Evolutionary conservation across 2,113 vertebrate species (phyloP), one percentile per base, ranked within the genome.

Genomic region (Balaeniceps rex): DNA sequence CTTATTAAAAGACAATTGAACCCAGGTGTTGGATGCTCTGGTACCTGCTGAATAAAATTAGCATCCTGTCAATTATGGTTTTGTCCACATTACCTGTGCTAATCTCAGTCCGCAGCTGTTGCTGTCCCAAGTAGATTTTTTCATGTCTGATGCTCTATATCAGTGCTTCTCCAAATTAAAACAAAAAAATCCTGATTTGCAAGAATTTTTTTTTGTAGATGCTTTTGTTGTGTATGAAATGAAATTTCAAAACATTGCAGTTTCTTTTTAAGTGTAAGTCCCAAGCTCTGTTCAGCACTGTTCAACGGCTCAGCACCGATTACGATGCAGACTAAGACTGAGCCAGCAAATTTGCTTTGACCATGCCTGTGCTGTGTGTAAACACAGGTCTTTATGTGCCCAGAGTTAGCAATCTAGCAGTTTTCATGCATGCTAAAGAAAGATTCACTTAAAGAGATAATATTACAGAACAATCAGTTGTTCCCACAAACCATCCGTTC

Each of bases 401-500:
- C 44, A 65, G 40, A 77, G 69, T 83, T 58, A 87, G 69, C 42
- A 75, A 68, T 82, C 68, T 36, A 29, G 40, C 69, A 90, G 34
- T 87, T 87, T 93, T 68, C n/a, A 61, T 47, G 42, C 47, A 49
- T 33, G 29, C 22, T 70, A 75, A 89, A 95, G 72, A 88, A 88
- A 90, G 70, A 65, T 64, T 88, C 15, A 17, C 38, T 46, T 84
- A 78, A 87, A 86, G 44, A 81, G 52, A 77, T 83, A 93, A 89
- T 69, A 60, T 38, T 90, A 66, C 9, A 65, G 57, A 91, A 93
- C 91, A 94, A 96, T 83, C 42, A 58, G 31, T 55, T 90, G 82
- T 94, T 97, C 96, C 84, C 36, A 88, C 85, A 81, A 92, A 49
- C 94, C 88, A 96, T 94, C 96, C 97, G 94, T 70, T 90, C 64